Evolutionary conservation across 53 echinoderm and acorn worm species (phyloP).

Genomic region (Holothuria scabra): DNA sequence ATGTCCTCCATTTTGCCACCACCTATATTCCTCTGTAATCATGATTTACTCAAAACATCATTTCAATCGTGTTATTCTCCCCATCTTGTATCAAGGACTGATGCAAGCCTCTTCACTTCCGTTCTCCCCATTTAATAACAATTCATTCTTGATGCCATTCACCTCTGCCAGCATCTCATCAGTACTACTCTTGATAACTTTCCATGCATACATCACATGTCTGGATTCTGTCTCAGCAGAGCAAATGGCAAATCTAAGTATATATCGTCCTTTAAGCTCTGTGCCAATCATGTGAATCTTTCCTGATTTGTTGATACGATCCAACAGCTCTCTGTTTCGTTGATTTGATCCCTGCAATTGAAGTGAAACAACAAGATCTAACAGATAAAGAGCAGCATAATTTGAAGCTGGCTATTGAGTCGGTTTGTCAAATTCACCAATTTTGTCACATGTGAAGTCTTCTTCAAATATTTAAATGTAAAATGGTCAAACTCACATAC

Average conservation of each 20-base stretch:
- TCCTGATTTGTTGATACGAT: conserved; percentile 72
- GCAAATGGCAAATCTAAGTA: conserved; percentile 83
- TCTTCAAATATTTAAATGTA: too few relatives aligned
- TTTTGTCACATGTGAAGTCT: too few relatives aligned
- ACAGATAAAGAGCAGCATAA: too few relatives aligned
- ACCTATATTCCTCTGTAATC: too few relatives aligned
- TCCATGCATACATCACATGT: conserved; percentile 82
- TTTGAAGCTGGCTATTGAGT: too few relatives aligned
- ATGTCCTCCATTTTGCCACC: too few relatives aligned
- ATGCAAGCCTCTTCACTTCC: conserved; percentile 31
- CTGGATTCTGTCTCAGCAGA: conserved; percentile 67
- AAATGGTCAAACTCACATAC: too few relatives aligned
- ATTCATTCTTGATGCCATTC: conserved; percentile 10
- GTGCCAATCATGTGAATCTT: conserved; percentile 88
- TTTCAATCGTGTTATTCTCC: too few relatives aligned
- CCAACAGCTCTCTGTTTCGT: conserved; percentile 69
- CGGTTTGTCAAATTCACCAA: too few relatives aligned
- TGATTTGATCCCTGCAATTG: conserved; percentile 71
- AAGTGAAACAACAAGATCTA: not conserved
- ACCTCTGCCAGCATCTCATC: conserved; percentile 45
- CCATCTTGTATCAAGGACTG: not conserved
- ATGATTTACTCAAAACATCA: too few relatives aligned
- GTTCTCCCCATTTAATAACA: conserved; percentile 14
- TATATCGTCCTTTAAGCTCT: conserved; percentile 70
- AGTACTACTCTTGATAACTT: conserved; percentile 61